Evolutionary conservation across 2,888 invertebrate species (phyloP), one percentile per base, ranked within the genome.

Genomic region (Philonicus albiceps): DNA sequence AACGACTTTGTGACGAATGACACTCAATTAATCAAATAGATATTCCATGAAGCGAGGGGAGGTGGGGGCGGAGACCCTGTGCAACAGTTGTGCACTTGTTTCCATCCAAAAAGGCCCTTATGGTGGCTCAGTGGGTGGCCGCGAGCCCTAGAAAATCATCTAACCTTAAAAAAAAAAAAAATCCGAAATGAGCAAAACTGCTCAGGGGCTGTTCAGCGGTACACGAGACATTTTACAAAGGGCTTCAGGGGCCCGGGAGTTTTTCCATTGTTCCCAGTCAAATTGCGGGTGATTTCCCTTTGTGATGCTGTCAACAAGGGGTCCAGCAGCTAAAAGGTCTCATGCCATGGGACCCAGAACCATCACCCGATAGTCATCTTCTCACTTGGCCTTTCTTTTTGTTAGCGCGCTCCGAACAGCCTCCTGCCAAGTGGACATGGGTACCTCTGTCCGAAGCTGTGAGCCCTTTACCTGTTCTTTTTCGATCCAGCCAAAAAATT

Each of bases 31-130:
- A 80, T 80, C 80, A 80, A 13, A 40, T 11, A 27, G 64, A 22
- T 7, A 22, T 8, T 64, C 27, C 27, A 22, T 19, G n/a, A 4
- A 7, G 19, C 37, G 3, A 6, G 34, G n/a, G 31, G 31, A 34
- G 37, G 40, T 3, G 16, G 40, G 13, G 19, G 34, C 7, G 27
- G 64, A 80, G 49, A 7, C 27, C 49, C 19, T 13, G 40, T 19
- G 80, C 80, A 80, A 80, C 80, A 80, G 80, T 80, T 80, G 80
- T 80, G 80, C 80, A 80, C 80, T 80, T 80, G 80, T 80, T 80
- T 80, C 53, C 43, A 80, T 80, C 22, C 53, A 6, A 16, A 6
- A 16, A 19, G 40, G 40, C n/a, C 80, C 80, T 80, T n/a, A 16
- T 49, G 16, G 6, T n/a, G 80, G 19, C 80, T 11, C 80, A 80